Evolutionary conservation across 2,888 invertebrate species (phyloP), one percentile per base, ranked within the genome.

Genomic region (Diadromus collaris): DNA sequence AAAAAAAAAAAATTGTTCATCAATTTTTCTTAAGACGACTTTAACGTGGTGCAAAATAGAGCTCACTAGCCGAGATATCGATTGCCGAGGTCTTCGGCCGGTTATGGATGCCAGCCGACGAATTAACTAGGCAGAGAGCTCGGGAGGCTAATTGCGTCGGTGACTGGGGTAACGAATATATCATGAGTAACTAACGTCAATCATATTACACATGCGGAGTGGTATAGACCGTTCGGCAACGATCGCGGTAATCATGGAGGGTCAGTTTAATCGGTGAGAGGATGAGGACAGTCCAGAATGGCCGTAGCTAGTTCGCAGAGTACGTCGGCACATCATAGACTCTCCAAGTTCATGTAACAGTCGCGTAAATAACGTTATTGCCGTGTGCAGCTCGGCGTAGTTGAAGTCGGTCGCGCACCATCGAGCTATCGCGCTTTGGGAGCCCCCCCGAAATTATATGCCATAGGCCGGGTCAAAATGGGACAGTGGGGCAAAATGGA

Each of bases 321-420:
- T 65, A 27, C 24, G 48, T 70, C 44, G 51, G 38, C 69, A 67
- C 44, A 68, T 72, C 46, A 48, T 24, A 58, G 24, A 61, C 46
- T 34, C 51, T 29, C 10, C 9, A 41, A 32, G 60, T 21, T 6
- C 72, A 44, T 67, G 65, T 78, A 61, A 75, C 71, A 67, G 60
- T 71, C 63, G 38, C 76, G 79, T 82, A 71, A 83, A 83, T 83
- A 81, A 81, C 78, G 71, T 78, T 82, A 82, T 81, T 78, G 71
- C 71, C 46, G 41, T 58, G 56, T 27, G 16, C 65, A 79, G 64
- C 54, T 41, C 61, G 72, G 54, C 21, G 21, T 13, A 56, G 56
- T 44, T 13, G 19, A 61, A 32, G 34, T 27, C 19, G 2, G 41
- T 71, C 48, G 63, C 34, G 19, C 34, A 16, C 48, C 21, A 38